These are phyloP conservation scores for Drosophila neocordata DNA, from an alignment of 1,140 invertebrate species.

Conservation along the genomic window DNA sequence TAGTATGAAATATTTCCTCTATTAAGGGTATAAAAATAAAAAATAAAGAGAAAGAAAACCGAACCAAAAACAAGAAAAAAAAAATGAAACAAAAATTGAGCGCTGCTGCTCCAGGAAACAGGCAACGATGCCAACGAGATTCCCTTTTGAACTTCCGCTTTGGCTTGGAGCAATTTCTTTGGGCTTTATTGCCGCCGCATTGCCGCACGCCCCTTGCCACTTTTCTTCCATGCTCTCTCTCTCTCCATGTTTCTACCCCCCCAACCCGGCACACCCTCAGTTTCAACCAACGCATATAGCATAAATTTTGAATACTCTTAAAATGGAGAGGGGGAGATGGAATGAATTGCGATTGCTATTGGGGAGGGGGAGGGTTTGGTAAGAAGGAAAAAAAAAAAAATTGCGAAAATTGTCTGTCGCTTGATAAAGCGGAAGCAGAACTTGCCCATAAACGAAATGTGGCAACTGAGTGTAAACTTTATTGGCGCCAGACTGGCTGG, in stretches of 20 bases:
- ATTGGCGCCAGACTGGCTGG: slow-evolving; percentile 81
- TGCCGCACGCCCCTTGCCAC: not conserved
- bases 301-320: slow-evolving; percentile 78
- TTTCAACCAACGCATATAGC: slow-evolving; percentile 69
- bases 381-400: slow-evolving; percentile 47
- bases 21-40: slow-evolving; percentile 8
- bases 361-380: not conserved
- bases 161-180: slow-evolving; percentile 78
- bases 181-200: slow-evolving; percentile 67
- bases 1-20: slow-evolving; percentile 11
- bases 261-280: slow-evolving; percentile 22
- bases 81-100: slow-evolving; percentile 6
- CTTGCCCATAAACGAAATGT: slow-evolving; percentile 81
- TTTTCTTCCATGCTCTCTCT: not conserved
- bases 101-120: slow-evolving; percentile 63
- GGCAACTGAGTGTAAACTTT: slow-evolving; percentile 82
- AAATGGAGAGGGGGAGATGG: slow-evolving; percentile 16
- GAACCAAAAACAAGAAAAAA: slow-evolving; percentile 2
- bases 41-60: not conserved
- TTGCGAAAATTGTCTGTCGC: slow-evolving; percentile 80
- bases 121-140: slow-evolving; percentile 65
- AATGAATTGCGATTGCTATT: no score
- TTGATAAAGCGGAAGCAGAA: slow-evolving; percentile 81
- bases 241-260: not conserved
- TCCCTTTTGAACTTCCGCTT: slow-evolving; percentile 77